These are phyloP conservation scores for Andrena bicolor DNA, from an alignment of 2,888 invertebrate species.

Conservation along the genomic window DNA sequence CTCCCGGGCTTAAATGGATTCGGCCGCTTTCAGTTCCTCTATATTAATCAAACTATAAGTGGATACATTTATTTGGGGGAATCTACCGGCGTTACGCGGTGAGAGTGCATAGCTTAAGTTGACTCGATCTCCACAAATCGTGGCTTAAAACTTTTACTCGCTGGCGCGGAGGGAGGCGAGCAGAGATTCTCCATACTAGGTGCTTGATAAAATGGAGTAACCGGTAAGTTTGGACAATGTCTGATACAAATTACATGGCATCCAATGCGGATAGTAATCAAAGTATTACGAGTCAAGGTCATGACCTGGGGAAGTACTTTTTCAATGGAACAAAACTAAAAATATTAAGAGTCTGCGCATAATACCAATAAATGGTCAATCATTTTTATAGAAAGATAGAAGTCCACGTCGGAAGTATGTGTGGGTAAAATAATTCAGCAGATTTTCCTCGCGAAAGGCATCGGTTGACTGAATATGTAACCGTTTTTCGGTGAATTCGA, in stretches of 20 bases:
- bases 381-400: no score
- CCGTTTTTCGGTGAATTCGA: slow-evolving; percentile 2
- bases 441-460: not conserved
- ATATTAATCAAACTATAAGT: slow-evolving; percentile 64
- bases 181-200: slow-evolving; percentile 1
- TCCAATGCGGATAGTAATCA: no score
- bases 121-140: slow-evolving; percentile 38
- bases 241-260: no score
- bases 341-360: no score
- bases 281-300: no score
- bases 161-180: not conserved
- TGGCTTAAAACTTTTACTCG: slow-evolving; percentile 28
- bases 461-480: not conserved
- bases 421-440: not conserved
- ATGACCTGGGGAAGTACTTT: no score
- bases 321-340: no score
- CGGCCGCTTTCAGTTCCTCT: slow-evolving; percentile 38
- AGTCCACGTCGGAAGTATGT: no score
- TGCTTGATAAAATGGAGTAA: not conserved
- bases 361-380: no score
- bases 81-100: not conserved
- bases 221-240: not conserved
- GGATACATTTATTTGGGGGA: slow-evolving; percentile 45
- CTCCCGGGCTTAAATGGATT: slow-evolving; percentile 45
- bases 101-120: slow-evolving; percentile 1